Percentiles rank a stretch among this genome's conserved stretches.
Conservation (phyloP, 2,797 vertebrate genomes). For the Apogon talboti region DNA sequence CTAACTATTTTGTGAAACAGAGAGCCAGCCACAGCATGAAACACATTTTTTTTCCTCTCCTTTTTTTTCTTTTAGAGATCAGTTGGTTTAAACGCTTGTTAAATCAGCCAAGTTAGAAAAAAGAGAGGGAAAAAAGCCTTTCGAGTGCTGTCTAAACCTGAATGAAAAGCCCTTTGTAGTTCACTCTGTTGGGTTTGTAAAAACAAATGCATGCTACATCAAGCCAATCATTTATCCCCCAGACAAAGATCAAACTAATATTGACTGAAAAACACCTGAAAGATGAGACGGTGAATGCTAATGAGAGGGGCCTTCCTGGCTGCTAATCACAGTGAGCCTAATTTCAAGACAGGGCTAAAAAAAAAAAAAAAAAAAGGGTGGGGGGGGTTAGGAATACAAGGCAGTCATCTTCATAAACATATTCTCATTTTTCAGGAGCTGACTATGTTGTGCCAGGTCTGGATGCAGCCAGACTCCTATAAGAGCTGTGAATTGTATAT, state of each 20-base stretch:
- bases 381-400: slow-evolving; percentile 18
- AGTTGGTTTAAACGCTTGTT: slow-evolving; percentile 80
- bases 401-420: slow-evolving; percentile 71
- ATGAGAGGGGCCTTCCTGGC: slow-evolving; percentile 61
- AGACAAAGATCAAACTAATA: slow-evolving; percentile 80
- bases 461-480: slow-evolving; percentile 75
- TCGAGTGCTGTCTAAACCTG: slow-evolving; percentile 72
- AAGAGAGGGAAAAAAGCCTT: slow-evolving; percentile 50
- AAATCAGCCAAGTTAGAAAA: slow-evolving; percentile 73
- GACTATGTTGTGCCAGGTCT: slow-evolving; percentile 46
- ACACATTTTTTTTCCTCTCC: slow-evolving; percentile 55
- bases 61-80: slow-evolving; percentile 64
- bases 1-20: slow-evolving; percentile 71
- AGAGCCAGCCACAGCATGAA: slow-evolving; percentile 70
- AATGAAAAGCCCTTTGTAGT: slow-evolving; percentile 79
- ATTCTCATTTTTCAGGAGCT: slow-evolving; percentile 67
- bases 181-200: slow-evolving; percentile 75
- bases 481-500: slow-evolving; percentile 91
- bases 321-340: slow-evolving; percentile 66
- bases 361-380: neutral
- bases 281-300: slow-evolving; percentile 69
- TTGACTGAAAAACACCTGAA: slow-evolving; percentile 74
- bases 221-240: slow-evolving; percentile 80
- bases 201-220: slow-evolving; percentile 79
- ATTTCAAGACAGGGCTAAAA: slow-evolving; percentile 18